Evolutionary conservation across 2,797 vertebrate species (phyloP).

Genomic region (Tenualosa ilisha): DNA sequence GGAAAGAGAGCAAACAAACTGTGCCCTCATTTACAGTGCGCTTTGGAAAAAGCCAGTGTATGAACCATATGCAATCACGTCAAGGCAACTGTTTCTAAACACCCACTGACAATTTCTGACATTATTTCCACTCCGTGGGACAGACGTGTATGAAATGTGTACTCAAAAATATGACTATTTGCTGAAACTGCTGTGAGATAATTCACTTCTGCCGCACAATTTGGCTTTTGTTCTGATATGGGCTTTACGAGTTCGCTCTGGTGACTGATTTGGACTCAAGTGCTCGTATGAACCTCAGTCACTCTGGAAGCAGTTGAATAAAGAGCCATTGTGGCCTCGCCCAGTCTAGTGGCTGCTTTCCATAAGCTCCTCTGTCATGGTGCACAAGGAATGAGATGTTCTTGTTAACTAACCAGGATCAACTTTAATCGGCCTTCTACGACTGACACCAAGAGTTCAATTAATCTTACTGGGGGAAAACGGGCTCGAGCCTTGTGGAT

Average conservation of each 20-base stretch:
- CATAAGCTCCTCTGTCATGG: conserved; percentile 12
- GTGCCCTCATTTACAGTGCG: conserved; percentile 9
- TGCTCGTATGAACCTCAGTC: neutral
- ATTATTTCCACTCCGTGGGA: neutral
- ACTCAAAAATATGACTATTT: neutral
- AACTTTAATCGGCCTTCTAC: conserved; percentile 16
- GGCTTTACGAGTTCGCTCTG: conserved; percentile 17
- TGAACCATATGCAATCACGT: neutral
- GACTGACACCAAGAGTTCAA: conserved; percentile 4
- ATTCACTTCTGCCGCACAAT: neutral
- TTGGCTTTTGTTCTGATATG: conserved; percentile 10
- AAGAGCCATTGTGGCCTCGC: conserved; percentile 15
- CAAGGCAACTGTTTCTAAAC: neutral
- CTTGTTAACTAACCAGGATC: conserved; percentile 22
- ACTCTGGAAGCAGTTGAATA: neutral
- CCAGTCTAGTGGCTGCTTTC: neutral
- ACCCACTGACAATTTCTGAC: conserved; percentile 2
- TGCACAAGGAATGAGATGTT: neutral
- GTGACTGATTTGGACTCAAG: conserved; percentile 20
- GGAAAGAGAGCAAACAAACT: neutral
- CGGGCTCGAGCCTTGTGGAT: neutral
- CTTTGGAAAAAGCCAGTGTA: neutral
- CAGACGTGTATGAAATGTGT: neutral
- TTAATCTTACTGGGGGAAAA: neutral
- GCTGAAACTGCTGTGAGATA: neutral